Evolutionary conservation across 2,113 vertebrate genomes (phyloP), one percentile per base, ranked within the genome.

Genomic region (Haplotaxodon microlepis): DNA sequence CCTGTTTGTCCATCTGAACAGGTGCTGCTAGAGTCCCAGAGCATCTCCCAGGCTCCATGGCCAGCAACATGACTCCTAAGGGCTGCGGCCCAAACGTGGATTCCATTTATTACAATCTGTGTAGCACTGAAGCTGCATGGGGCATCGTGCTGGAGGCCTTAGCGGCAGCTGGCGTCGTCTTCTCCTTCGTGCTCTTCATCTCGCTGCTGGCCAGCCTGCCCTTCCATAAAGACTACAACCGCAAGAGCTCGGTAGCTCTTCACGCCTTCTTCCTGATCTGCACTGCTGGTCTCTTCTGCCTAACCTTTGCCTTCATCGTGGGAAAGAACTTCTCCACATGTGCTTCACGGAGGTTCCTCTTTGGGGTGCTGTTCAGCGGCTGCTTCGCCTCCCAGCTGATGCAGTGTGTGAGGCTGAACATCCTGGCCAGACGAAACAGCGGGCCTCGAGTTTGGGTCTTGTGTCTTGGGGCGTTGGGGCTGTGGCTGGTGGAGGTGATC

Each of bases 341-440:
- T 9, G 50, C 97, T 16, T 98, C 98, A 0, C 97, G 99, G 2
- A 96, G 98, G 61, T 99, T 99, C 93, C 97, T 99, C 69, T 99
- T 99, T 0, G 99, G 99, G 0, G 97, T 99, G 47, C 93, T 99
- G 54, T 99, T 99, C 0, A 96, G 89, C 7, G 96, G 98, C 86
- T 99, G 98, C 96, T 99, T 99, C 89, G 96, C 98, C 45, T 98
- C 97, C 93, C 96, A 99, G 85, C 92, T 97, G 87, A 97, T 97
- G 1, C 98, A 99, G 21, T 88, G 96, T 0, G 88, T 98, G 42
- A 95, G 96, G 83, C 96, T 98, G 76, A 98, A 98, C 94, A 85
- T 97, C 87, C 95, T 99, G 17, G 94, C 84, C 1, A 92, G 97
- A 16, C 91, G 61, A 73, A 96, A 97, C 93, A 86, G 40, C 0